Evolutionary conservation across 2,797 vertebrate species (phyloP).

Genomic region (Emys orbicularis): DNA sequence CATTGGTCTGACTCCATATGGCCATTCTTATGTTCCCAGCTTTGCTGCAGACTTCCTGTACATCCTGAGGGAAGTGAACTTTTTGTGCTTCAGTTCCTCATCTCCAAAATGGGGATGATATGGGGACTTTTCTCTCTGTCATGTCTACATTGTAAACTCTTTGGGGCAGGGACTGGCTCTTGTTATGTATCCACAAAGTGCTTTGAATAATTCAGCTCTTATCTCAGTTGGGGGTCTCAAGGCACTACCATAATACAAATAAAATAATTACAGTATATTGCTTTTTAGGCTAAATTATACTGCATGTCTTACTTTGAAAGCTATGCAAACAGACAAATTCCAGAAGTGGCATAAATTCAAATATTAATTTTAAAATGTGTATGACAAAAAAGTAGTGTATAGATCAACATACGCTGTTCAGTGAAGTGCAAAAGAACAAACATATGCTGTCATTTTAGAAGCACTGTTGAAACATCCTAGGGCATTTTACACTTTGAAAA

Average conservation of each 20-base stretch:
- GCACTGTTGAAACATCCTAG: constrained; percentile 62
- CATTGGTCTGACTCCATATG: neutral
- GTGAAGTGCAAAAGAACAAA: constrained; percentile 59
- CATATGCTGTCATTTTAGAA: constrained; percentile 62
- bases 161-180: neutral
- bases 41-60: accelerated
- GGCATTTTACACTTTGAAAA: constrained; percentile 73
- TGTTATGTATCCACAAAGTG: neutral
- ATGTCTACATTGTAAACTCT: neutral
- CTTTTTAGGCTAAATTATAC: neutral
- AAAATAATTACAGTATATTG: neutral
- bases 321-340: constrained; percentile 2
- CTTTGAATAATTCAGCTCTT: neutral
- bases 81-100: neutral
- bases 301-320: neutral
- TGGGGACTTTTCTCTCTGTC: neutral
- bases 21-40: neutral
- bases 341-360: neutral
- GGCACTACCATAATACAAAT: neutral
- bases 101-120: neutral
- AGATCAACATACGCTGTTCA: constrained; percentile 66
- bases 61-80: accelerated
- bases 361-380: constrained; percentile 30
- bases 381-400: constrained; percentile 55
- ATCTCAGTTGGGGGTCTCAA: accelerated